phyloP scores from a whole-genome alignment of 2,797 vertebrate species.

The Acanthiza pusilla region DNA sequence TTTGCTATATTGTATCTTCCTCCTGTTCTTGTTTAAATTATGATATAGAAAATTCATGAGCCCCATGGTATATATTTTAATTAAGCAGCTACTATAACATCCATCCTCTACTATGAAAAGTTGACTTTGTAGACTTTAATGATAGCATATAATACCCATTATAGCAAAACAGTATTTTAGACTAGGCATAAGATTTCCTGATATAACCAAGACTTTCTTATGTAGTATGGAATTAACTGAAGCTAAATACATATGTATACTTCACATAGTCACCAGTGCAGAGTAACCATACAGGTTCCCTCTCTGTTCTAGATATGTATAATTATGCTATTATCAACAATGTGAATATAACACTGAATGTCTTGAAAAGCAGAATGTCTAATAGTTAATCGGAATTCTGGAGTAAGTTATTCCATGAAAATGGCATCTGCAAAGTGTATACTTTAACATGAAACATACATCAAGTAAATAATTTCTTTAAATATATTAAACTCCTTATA shows the following conservation, averaged over 20 bases:
- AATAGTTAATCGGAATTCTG: slow-evolving; percentile 11
- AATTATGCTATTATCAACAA: background rate
- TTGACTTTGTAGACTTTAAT: background rate
- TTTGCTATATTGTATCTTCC: background rate
- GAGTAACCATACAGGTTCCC: background rate
- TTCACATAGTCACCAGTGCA: background rate
- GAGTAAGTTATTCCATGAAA: slow-evolving; percentile 41
- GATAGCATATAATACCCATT: background rate
- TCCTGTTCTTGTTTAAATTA: background rate
- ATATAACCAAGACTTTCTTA: background rate
- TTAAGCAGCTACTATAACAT: background rate
- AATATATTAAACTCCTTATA: slow-evolving; percentile 34
- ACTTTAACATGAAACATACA: slow-evolving; percentile 45
- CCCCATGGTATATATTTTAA: background rate
- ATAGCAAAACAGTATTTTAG: background rate
- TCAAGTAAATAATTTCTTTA: slow-evolving; percentile 57
- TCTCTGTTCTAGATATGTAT: background rate
- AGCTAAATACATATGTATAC: background rate
- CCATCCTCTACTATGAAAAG: background rate
- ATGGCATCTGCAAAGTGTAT: slow-evolving; percentile 38
- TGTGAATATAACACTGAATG: background rate
- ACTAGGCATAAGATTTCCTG: background rate
- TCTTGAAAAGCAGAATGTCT: slow-evolving; percentile 6
- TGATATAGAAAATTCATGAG: background rate
- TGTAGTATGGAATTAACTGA: background rate